These are phyloP conservation scores for Dasyprocta punctata DNA, from an alignment of 2,113 vertebrate genomes.

Conservation along the genomic window DNA sequence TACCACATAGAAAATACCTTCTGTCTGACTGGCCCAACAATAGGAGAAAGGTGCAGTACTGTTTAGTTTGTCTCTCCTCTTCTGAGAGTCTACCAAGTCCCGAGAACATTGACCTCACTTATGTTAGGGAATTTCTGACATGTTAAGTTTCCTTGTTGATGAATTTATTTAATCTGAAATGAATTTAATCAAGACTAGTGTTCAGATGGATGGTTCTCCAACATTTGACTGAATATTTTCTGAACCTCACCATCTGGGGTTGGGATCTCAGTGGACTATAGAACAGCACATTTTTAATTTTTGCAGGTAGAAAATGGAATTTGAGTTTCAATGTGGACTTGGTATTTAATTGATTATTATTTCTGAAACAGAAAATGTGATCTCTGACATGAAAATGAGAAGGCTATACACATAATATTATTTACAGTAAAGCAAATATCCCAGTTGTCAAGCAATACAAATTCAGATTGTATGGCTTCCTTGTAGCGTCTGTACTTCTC, in stretches of 20 bases:
- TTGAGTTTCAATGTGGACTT: slow-evolving; percentile 44
- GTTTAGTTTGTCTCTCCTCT: slow-evolving; percentile 10
- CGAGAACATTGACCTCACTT: neutral
- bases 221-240: neutral
- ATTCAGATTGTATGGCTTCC: slow-evolving; percentile 55
- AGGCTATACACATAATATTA: slow-evolving; percentile 39
- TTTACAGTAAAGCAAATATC: slow-evolving; percentile 64
- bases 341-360: slow-evolving; percentile 52
- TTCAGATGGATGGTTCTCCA: neutral
- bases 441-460: slow-evolving; percentile 60
- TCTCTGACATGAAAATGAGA: slow-evolving; percentile 63
- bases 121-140: neutral
- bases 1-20: neutral
- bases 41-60: neutral
- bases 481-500: neutral
- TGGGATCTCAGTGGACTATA: neutral
- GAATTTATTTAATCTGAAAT: neutral
- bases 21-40: neutral
- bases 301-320: neutral
- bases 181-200: neutral
- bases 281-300: neutral
- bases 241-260: neutral
- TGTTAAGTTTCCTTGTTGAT: neutral
- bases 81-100: neutral
- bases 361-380: slow-evolving; percentile 54